Evolutionary conservation across 2,888 invertebrate species (phyloP).

Genomic region (Agrochola macilenta): DNA sequence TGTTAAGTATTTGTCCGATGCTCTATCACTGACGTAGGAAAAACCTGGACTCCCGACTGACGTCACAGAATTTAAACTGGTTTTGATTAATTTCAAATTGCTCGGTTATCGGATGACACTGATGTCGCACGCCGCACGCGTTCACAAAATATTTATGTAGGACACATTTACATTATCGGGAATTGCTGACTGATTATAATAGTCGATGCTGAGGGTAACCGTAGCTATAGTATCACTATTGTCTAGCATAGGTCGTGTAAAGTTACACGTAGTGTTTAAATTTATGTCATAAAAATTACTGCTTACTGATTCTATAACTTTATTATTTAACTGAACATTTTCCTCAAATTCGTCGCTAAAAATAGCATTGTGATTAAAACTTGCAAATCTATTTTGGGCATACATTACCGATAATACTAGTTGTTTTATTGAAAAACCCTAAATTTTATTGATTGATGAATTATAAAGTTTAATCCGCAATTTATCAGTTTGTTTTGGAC

Average conservation of each 20-base stretch:
- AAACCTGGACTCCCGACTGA: slow-evolving; percentile 19
- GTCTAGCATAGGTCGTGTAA: not conserved
- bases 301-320: not conserved
- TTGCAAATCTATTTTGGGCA: slow-evolving; percentile 35
- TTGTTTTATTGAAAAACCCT: slow-evolving; percentile 30
- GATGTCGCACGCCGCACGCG: slow-evolving; percentile 11
- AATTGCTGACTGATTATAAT: slow-evolving; percentile 7
- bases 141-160: slow-evolving; percentile 13
- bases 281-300: not conserved
- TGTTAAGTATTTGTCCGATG: not conserved
- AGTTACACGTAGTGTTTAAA: not conserved
- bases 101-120: not conserved
- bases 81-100: slow-evolving; percentile 21
- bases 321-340: slow-evolving; percentile 25
- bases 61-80: slow-evolving; percentile 35
- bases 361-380: slow-evolving; percentile 35
- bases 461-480: slow-evolving; percentile 19
- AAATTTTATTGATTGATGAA: slow-evolving; percentile 12
- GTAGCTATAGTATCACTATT: not conserved
- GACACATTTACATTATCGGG: not conserved
- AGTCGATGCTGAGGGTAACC: not conserved
- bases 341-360: slow-evolving; percentile 36
- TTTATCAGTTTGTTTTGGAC: slow-evolving; percentile 33
- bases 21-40: slow-evolving; percentile 32
- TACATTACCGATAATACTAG: slow-evolving; percentile 20